Base-by-base conservation (phyloP, 2,888 invertebrate genomes). In the Endotricha flammealis region DNA sequence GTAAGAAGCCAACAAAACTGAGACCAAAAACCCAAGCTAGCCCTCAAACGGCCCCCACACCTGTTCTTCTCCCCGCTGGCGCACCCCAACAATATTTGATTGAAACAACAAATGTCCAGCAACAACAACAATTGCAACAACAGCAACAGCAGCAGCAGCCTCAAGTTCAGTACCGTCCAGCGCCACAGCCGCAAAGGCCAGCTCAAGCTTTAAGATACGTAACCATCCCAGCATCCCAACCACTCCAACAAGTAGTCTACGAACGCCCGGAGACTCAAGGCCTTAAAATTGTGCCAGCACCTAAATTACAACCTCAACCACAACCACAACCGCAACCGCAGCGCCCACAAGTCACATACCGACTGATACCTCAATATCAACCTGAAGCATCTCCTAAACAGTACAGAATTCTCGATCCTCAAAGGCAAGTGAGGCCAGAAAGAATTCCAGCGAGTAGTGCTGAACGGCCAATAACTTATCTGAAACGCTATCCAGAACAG, bases 61-160 rank as follows among this genome's bases (percentile, higher is more conserved):
- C 75, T 9, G 78, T 74, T 42, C 35, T 20, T 9, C 22, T 29
- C n/a, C 35, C 29, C 4, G 29, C 35, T 3, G 34, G 29, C 1
- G 80, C 81, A 13, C 87, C 87, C 16, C 86, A 87, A 38, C 87
- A 87, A 45, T 87, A 87, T 44, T 50, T 87, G 12, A 87, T 87
- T 12, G 87, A 87, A 54, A 87, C 87, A 0, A 87, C 87, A 0
- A 86, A 86, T 36, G 70, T 85, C 1, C 82, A 82, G 42, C 73
- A 72, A 38, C 78, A 73, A 41, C 69, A 62, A 12, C 48, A 53
- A 10, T 48, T 64, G 32, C 69, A 63, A 1, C 62, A 64, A 2
- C 55, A 64, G 11, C 57, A 59, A 6, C 76, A 74, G 41, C 65
- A 41, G 10, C 50, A 54, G 9, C 53, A 50, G 10, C 50, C 50